Evolutionary conservation across 1,140 invertebrate genomes (phyloP), one percentile per base, ranked within the genome.

Genomic region (Macrotrachela quadricornifera): DNA sequence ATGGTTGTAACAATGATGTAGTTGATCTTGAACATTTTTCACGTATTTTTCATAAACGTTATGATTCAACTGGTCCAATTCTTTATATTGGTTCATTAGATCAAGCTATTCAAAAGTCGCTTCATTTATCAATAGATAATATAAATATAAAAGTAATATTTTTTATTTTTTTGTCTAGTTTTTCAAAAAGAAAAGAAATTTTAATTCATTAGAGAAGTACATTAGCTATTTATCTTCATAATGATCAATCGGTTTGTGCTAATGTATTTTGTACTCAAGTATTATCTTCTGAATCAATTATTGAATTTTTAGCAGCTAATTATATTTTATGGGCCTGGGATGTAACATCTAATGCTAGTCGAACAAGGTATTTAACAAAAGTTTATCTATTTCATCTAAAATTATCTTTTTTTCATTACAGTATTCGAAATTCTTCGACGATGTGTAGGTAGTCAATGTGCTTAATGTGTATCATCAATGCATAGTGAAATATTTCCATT

Each of bases 271-370:
- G 87, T 71, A 85, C 85, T 53, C 83, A 91, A 67, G 73, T 88
- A 50, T 72, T 92, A 54, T 85, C 85, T 65, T 80, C 80, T 60
- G 85, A 90, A 63, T 80, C 81, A 45, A 79, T 91, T 49, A 77
- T 87, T 48, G 80, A 85, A 66, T 81, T 81, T 56, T 75, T 92
- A 37, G 78, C 79, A 49, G 77, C 76, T 37, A 86, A 88, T 73
- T 91, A 91, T 70, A 70, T 92, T 30, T 76, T 85, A 0, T 92
- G 83, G 78, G 86, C 85, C 47, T 94, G 88, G 88, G 88, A 94
- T 69, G 75, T 91, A 55, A 88, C 86, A 1, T 77, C 78, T 57
- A 79, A 83, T 59, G 78, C 78, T 56, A 91, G 90, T 69, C 80
- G 80, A 70, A 74, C 76, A 59, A 79, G 78, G 83, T 85, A 57